Conservation (phyloP, 2,797 vertebrate species). For the Siniperca undulata region DNA sequence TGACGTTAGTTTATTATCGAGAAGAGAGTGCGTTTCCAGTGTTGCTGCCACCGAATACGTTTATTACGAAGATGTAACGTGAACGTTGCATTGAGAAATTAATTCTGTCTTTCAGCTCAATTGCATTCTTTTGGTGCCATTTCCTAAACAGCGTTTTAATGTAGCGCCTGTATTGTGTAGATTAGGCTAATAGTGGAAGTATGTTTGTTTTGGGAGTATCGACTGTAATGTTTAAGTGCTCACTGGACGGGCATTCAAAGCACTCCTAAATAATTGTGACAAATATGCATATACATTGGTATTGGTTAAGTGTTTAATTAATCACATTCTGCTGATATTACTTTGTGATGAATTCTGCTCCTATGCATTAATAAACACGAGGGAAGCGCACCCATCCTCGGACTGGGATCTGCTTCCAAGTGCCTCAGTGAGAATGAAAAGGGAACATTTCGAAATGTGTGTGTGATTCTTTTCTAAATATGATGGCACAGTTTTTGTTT, state of each 20-base stretch:
- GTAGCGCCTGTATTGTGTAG: background rate
- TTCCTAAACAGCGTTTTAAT: background rate
- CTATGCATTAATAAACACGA: background rate
- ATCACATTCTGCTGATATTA: background rate
- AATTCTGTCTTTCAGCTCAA: background rate
- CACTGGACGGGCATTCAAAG: background rate
- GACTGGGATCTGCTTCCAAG: background rate
- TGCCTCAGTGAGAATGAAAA: background rate
- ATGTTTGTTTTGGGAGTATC: background rate
- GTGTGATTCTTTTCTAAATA: background rate
- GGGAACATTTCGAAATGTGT: constrained; percentile 32
- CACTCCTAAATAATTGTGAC: background rate
- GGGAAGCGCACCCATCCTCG: background rate
- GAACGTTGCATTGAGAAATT: background rate
- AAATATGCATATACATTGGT: background rate
- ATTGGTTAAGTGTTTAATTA: background rate
- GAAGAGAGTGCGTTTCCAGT: constrained; percentile 15
- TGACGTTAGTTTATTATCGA: constrained; percentile 26
- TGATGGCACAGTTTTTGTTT: constrained; percentile 34
- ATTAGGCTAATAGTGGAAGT: background rate
- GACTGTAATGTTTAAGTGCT: background rate
- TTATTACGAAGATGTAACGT: constrained; percentile 35
- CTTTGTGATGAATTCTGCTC: background rate
- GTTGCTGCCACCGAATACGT: constrained; percentile 23
- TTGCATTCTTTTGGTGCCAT: background rate